Evolutionary conservation across 2,797 vertebrate species (phyloP), one percentile per base, ranked within the genome.

Genomic region (Epinephelus coioides): DNA sequence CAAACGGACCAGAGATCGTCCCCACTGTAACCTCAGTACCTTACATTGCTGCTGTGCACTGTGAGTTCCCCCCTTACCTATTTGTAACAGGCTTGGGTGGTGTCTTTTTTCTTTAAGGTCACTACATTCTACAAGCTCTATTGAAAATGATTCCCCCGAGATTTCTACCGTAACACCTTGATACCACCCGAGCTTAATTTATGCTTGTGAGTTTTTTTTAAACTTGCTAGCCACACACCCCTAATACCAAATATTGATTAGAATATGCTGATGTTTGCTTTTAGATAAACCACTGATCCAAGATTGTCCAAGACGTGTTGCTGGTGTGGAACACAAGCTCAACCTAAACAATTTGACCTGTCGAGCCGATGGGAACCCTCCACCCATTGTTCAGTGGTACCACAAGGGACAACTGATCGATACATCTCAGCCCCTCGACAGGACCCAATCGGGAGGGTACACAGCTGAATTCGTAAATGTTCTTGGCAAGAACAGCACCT

Each of bases 321-420:
- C 1, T 49, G 72, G 3, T 25, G 3, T 38, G 38, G 78, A 91
- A 69, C 0, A 79, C 0, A 0, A 3, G 0, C 77, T 87, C 23
- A 23, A 2, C 1, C 0, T 95, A 53, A 49, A 57, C 15, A 74
- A 0, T 17, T 15, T 83, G 61, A 3, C 2, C 15, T 89, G 79
- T 73, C 0, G 5, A 15, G 23, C 34, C 25, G 50, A 66, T 73
- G 93, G 89, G 8, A 94, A 93, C 65, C 94, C 94, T 68, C 3
- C 0, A 23, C 76, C 94, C 17, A 12, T 0, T 6, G 23, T 89
- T 46, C 17, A 14, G 4, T 94, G 93, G 93, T 81, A 19, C 53
- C 62, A 53, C 21, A 0, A 69, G 2, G 69, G 34, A 3, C 2
- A 30, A 27, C 19, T 0, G 13, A 19, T 90, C 14, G 23, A 17